These are phyloP conservation scores for Gavialis gangeticus DNA, from an alignment of 2,113 vertebrate species.

Conservation along the genomic window DNA sequence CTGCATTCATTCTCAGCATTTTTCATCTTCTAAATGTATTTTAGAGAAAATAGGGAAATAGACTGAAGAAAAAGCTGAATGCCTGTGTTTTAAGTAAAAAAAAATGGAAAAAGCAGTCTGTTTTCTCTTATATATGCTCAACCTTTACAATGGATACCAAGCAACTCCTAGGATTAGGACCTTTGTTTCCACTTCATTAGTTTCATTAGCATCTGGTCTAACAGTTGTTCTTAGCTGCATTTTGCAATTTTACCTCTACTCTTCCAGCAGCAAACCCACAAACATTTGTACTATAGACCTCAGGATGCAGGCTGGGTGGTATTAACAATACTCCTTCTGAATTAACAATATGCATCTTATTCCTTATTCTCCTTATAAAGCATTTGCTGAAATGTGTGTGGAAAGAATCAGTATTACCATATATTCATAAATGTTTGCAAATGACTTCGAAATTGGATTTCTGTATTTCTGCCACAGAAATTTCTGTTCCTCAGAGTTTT, in stretches of 20 bases:
- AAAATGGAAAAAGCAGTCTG: background rate
- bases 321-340: background rate
- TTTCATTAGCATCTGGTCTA: background rate
- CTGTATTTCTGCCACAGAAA: background rate
- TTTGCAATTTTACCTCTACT: background rate
- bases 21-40: background rate
- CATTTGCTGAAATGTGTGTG: background rate
- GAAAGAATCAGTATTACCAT: background rate
- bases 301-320: background rate
- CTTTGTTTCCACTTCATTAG: background rate
- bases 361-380: background rate
- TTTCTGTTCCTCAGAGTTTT: background rate
- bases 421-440: background rate
- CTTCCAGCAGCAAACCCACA: background rate
- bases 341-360: background rate
- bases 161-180: background rate
- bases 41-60: background rate
- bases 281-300: background rate
- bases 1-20: background rate
- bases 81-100: background rate
- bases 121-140: background rate
- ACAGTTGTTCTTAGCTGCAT: background rate
- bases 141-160: background rate
- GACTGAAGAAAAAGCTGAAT: background rate
- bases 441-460: background rate